Conservation (phyloP, 2,797 vertebrate genomes). For the Hozukius guyotensis region DNA sequence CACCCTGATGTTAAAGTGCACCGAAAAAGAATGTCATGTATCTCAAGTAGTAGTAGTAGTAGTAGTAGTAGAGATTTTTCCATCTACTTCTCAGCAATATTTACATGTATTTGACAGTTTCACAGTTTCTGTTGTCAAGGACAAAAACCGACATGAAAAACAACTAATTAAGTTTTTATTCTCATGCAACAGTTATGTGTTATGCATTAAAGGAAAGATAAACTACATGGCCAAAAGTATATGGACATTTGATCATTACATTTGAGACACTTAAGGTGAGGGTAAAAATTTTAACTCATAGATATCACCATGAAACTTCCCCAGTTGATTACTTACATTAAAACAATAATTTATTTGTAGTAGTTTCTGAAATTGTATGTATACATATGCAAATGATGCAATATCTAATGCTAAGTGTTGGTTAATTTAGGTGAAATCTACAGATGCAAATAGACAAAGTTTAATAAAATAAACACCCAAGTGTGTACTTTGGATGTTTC, state of each 20-base stretch:
- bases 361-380: too few species aligned
- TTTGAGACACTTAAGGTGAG: too few species aligned
- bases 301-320: too few species aligned
- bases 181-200: not conserved
- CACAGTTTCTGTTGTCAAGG: not conserved
- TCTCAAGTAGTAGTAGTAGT: not conserved
- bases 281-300: too few species aligned
- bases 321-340: too few species aligned
- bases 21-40: not conserved
- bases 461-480: too few species aligned
- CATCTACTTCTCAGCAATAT: not conserved
- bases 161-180: not conserved
- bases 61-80: not conserved
- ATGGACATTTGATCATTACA: not conserved
- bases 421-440: too few species aligned
- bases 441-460: too few species aligned
- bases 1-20: not conserved
- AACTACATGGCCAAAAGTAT: not conserved
- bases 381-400: fast-evolving
- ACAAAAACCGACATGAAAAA: not conserved
- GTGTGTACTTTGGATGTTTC: too few species aligned
- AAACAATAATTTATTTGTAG: too few species aligned
- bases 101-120: not conserved
- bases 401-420: too few species aligned
- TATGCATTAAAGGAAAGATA: not conserved